phyloP scores from a whole-genome alignment of 2,113 vertebrate species.

The Indicator maculatus region DNA sequence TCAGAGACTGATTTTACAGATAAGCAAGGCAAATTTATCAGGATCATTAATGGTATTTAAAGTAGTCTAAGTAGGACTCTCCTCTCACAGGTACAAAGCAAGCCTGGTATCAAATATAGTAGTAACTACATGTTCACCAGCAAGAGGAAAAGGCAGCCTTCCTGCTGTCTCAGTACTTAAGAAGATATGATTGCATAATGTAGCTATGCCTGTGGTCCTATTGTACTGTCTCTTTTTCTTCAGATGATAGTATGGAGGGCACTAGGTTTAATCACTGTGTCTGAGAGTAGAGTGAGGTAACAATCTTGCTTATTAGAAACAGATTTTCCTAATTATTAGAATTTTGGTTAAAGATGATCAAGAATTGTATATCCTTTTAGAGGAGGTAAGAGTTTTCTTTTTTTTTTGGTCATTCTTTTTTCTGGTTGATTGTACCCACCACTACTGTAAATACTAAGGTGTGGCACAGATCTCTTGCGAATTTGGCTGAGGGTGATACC shows the following conservation, averaged over 20 bases:
- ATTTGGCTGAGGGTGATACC: not conserved
- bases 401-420: not conserved
- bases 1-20: not conserved
- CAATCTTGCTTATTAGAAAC: not conserved
- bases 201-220: not conserved
- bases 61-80: not conserved
- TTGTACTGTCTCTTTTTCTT: not conserved
- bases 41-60: not conserved
- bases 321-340: not conserved
- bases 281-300: not conserved
- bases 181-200: not conserved
- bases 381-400: not conserved
- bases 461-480: not conserved
- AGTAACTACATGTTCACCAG: not conserved
- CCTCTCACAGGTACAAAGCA: not conserved
- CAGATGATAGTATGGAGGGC: not conserved
- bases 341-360: not conserved
- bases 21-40: not conserved
- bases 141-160: not conserved
- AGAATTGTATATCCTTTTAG: not conserved
- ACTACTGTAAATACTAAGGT: not conserved
- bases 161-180: not conserved
- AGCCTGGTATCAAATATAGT: not conserved
- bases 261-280: not conserved
- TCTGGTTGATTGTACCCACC: not conserved